Conservation (phyloP, 2,113 vertebrate genomes). For the Lepisosteus osseus region DNA sequence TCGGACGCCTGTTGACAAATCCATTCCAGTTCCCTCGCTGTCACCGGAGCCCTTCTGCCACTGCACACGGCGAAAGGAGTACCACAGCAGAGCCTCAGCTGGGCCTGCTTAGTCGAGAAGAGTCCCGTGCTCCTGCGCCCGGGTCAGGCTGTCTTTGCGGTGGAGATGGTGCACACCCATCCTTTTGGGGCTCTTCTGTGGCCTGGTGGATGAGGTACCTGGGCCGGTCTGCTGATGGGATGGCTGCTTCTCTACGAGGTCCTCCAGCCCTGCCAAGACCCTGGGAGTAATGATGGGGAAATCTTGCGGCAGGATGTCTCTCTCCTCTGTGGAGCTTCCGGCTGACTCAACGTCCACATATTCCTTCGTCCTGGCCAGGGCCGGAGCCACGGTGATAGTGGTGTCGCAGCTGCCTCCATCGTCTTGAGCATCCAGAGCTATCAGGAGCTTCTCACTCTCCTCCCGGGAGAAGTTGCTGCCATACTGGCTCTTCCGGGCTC, state of each 20-base stretch:
- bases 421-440: slow-evolving; percentile 41
- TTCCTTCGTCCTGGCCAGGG: slow-evolving; percentile 47
- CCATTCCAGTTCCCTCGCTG: neutral
- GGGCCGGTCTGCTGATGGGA: neutral
- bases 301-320: slow-evolving; percentile 64
- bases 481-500: slow-evolving; percentile 57
- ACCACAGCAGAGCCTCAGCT: neutral
- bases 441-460: slow-evolving; percentile 67
- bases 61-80: neutral
- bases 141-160: slow-evolving; percentile 93
- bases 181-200: slow-evolving; percentile 87
- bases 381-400: slow-evolving; percentile 38
- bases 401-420: slow-evolving; percentile 45
- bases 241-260: slow-evolving; percentile 53
- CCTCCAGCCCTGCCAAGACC: slow-evolving; percentile 40
- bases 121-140: slow-evolving; percentile 92
- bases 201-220: slow-evolving; percentile 51
- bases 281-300: slow-evolving; percentile 53
- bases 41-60: neutral
- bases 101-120: slow-evolving; percentile 78
- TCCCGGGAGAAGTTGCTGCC: slow-evolving; percentile 64
- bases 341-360: slow-evolving; percentile 58
- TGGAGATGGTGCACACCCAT: slow-evolving; percentile 96
- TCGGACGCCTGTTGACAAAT: neutral
- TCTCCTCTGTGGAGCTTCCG: slow-evolving; percentile 71